A percentile compares a stretch with the other conserved stretches of the same genome.
Evolutionary conservation across 2,888 invertebrate species (phyloP).

Genomic region (Thymelicus sylvestris): DNA sequence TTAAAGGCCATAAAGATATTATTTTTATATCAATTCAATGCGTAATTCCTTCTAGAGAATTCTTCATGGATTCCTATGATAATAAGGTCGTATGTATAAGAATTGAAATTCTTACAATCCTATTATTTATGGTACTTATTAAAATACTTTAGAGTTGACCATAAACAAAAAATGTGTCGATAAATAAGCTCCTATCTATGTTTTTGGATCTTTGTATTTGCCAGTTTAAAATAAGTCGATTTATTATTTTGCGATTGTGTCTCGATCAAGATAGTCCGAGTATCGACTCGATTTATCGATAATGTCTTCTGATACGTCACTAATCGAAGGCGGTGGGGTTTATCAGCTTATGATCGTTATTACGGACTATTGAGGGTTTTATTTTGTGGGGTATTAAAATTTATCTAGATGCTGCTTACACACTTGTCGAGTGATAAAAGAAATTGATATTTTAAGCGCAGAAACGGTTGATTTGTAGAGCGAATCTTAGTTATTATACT

Average conservation of each 20-base stretch:
- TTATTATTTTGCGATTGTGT: constrained; percentile 69
- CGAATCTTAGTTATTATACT: too few species aligned
- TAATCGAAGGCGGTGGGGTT: constrained; percentile 70
- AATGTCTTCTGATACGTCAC: constrained; percentile 74
- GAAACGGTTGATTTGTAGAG: neutral
- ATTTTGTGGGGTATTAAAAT: constrained; percentile 44
- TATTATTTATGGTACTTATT: constrained; percentile 21
- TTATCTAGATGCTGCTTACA: constrained; percentile 17
- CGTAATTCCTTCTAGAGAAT: neutral
- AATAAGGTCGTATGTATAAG: neutral
- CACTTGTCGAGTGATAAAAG: constrained; percentile 42
- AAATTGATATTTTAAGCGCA: neutral
- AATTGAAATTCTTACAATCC: constrained; percentile 7
- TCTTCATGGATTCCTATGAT: neutral
- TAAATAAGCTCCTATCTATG: constrained; percentile 42
- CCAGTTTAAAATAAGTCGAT: constrained; percentile 51
- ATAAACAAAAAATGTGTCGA: constrained; percentile 41
- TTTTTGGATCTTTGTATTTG: constrained; percentile 39
- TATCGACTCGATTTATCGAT: constrained; percentile 78
- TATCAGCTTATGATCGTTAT: constrained; percentile 79
- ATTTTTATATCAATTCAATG: neutral
- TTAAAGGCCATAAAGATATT: neutral
- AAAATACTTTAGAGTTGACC: constrained; percentile 31
- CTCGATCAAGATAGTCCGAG: constrained; percentile 66
- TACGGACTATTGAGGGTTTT: constrained; percentile 55